phyloP scores from a whole-genome alignment of 2,113 vertebrate genomes.

The Oriolus oriolus region DNA sequence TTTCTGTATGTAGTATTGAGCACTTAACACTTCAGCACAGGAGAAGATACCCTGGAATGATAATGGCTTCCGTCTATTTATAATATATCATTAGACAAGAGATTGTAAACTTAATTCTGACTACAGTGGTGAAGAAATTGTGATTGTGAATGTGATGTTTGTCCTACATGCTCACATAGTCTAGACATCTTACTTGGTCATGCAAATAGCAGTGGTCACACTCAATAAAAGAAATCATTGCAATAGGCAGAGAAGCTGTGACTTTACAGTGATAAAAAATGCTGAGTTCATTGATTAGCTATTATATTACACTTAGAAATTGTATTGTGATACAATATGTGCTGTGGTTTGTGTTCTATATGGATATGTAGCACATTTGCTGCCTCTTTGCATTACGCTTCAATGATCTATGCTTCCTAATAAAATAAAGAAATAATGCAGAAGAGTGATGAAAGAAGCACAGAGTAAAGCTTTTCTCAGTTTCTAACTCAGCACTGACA shows the following conservation, averaged over 20 bases:
- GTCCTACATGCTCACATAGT: not conserved
- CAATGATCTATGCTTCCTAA: not conserved
- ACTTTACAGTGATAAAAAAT: not conserved
- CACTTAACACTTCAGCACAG: not conserved
- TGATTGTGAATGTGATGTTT: not conserved
- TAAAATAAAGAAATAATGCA: not conserved
- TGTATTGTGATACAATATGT: not conserved
- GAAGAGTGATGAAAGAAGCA: not conserved
- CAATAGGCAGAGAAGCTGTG: not conserved
- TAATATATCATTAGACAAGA: not conserved
- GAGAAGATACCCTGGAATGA: not conserved
- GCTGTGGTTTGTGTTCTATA: not conserved
- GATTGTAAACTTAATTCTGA: not conserved
- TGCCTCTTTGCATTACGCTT: not conserved
- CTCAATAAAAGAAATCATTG: not conserved
- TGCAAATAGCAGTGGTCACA: not conserved
- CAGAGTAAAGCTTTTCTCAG: not conserved
- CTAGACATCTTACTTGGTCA: not conserved
- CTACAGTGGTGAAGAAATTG: not conserved
- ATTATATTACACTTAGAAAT: not conserved
- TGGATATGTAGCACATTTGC: not conserved
- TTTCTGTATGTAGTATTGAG: not conserved
- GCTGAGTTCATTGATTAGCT: not conserved
- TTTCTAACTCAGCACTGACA: not conserved
- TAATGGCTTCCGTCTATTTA: not conserved